phyloP scores from a whole-genome alignment of 2,888 invertebrate genomes.

The Callinectes sapidus region DNA sequence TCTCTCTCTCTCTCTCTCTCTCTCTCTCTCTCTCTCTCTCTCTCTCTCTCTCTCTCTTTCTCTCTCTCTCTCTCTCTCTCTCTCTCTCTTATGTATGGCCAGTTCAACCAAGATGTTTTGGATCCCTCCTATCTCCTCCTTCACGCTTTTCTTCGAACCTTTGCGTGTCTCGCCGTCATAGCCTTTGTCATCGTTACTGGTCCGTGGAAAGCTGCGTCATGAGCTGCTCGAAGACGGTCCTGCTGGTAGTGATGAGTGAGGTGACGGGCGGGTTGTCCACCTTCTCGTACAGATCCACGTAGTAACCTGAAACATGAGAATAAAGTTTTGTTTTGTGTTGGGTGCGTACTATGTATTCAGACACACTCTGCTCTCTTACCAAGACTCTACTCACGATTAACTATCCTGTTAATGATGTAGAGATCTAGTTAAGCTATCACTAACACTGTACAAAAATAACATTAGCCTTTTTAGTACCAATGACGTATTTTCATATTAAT shows the following conservation, averaged over 20 bases:
- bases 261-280: constrained; percentile 68
- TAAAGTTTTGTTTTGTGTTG: neutral
- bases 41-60: neutral
- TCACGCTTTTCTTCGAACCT: neutral
- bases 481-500: too few relatives aligned
- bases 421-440: too few relatives aligned
- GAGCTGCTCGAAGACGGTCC: constrained; percentile 65
- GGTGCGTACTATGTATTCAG: neutral
- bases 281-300: constrained; percentile 71
- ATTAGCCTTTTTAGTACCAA: too few relatives aligned
- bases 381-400: too few relatives aligned
- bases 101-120: neutral
- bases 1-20: constrained; percentile 37
- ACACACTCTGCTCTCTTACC: too few relatives aligned
- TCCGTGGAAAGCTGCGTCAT: constrained; percentile 60
- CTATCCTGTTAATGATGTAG: too few relatives aligned
- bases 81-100: neutral
- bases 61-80: constrained; percentile 38
- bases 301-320: constrained; percentile 57
- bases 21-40: constrained; percentile 4
- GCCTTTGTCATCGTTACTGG: neutral
- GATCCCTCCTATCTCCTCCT: neutral
- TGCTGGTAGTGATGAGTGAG: constrained; percentile 71
- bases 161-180: neutral
- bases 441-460: too few relatives aligned